Conservation (phyloP, 1,140 invertebrate genomes). For the Pogonomyrmex barbatus region DNA sequence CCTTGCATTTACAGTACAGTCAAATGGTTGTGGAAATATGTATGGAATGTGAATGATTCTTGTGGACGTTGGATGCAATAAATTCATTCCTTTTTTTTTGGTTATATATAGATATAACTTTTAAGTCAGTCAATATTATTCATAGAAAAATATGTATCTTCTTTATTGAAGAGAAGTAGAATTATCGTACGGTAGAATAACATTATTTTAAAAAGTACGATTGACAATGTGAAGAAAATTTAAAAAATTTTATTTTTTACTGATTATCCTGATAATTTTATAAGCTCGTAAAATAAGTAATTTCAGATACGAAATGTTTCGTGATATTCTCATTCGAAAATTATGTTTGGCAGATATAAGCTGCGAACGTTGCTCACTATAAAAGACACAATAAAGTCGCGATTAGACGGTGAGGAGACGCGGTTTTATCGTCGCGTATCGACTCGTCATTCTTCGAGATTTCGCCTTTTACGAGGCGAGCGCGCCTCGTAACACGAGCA, state of each 20-base stretch:
- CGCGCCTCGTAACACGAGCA: conserved; percentile 48
- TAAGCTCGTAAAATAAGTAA: neutral
- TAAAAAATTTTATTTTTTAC: neutral
- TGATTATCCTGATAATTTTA: neutral
- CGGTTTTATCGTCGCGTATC: conserved; percentile 44
- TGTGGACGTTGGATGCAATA: neutral
- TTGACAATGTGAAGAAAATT: neutral
- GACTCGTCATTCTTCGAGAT: conserved; percentile 57
- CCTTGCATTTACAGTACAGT: neutral
- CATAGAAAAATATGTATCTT: neutral
- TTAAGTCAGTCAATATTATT: neutral
- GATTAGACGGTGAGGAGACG: conserved; percentile 51
- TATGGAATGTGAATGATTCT: neutral
- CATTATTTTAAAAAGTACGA: neutral
- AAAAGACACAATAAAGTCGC: conserved; percentile 38
- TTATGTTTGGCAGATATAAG: conserved; percentile 4
- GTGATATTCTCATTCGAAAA: conserved; percentile 12
- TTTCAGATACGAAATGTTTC: neutral
- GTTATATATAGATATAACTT: neutral
- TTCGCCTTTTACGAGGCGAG: conserved; percentile 66
- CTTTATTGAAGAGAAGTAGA: neutral
- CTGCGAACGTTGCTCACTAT: neutral
- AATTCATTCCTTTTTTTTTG: neutral
- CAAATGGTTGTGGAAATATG: neutral
- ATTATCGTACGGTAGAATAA: neutral